These are phyloP conservation scores for Manis javanica DNA, from an alignment of 2,797 vertebrate species.

Conservation along the genomic window DNA sequence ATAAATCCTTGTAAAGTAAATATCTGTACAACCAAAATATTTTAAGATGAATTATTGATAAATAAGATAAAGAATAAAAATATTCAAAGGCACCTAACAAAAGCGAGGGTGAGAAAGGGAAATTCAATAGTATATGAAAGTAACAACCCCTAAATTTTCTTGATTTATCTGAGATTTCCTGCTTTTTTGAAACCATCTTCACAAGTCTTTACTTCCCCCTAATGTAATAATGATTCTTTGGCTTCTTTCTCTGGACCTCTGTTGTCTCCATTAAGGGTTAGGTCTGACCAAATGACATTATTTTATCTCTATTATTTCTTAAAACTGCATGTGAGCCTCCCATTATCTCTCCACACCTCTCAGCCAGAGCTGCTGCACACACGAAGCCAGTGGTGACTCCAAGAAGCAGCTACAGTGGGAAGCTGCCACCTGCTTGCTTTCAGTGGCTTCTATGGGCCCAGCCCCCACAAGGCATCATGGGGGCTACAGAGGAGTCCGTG, in stretches of 20 bases:
- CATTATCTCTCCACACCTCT: not conserved
- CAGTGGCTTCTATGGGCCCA: not conserved
- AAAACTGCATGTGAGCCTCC: not conserved
- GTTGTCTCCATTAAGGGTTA: not conserved
- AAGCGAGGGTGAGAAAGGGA: not conserved
- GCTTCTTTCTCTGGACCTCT: not conserved
- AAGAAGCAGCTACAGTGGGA: not conserved
- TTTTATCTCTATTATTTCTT: not conserved
- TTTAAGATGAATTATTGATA: slow-evolving; percentile 41
- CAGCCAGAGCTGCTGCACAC: not conserved
- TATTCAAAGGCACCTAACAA: not conserved
- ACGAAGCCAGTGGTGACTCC: not conserved
- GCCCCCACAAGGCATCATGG: too few relatives aligned
- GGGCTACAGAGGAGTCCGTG: not conserved
- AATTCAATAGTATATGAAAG: not conserved
- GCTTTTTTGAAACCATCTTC: not conserved
- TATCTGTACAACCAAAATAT: slow-evolving; percentile 5
- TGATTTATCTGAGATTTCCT: not conserved
- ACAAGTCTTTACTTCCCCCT: not conserved
- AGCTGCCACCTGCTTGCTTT: not conserved
- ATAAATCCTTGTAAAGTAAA: slow-evolving; percentile 5
- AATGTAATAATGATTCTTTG: not conserved
- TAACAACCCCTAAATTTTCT: not conserved
- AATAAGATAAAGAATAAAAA: not conserved
- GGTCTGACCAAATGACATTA: not conserved